Conservation (phyloP, 2,888 invertebrate genomes). For the Cristatella mucedo region DNA sequence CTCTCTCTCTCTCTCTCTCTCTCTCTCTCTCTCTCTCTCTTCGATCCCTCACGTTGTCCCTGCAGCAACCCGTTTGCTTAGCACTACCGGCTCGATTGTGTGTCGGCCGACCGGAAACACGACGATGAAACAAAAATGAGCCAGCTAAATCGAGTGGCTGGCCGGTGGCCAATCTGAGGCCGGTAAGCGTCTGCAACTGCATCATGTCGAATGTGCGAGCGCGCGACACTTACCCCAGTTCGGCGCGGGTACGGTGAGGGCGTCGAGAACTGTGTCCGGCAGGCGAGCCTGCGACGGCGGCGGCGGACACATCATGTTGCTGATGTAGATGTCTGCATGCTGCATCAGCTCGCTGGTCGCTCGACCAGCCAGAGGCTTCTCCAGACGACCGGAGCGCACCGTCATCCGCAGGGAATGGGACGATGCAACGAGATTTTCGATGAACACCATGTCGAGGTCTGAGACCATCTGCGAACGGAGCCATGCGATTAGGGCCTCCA, state of each 20-base stretch:
- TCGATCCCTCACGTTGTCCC: too few species aligned
- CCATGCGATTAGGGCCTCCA: too few species aligned
- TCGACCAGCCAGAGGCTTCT: slow-evolving; percentile 39
- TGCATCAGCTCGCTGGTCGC: slow-evolving; percentile 42
- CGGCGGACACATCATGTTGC: slow-evolving; percentile 84
- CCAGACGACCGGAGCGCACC: slow-evolving; percentile 75
- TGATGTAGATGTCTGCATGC: slow-evolving; percentile 86
- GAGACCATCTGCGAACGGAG: slow-evolving; percentile 58
- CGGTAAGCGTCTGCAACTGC: too few species aligned
- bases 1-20: too few species aligned
- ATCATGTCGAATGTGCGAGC: too few species aligned
- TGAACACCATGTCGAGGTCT: slow-evolving; percentile 97
- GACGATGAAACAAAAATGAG: too few species aligned
- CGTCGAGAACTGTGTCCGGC: slow-evolving; percentile 72
- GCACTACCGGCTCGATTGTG: too few species aligned
- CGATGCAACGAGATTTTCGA: slow-evolving; percentile 87
- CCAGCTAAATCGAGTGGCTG: too few species aligned
- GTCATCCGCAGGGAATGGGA: slow-evolving; percentile 85
- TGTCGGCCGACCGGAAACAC: too few species aligned
- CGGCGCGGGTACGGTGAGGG: slow-evolving; percentile 87
- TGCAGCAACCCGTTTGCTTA: too few species aligned
- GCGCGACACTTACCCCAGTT: slow-evolving; percentile 64
- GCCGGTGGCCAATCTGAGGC: too few species aligned
- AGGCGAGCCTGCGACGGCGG: slow-evolving; percentile 53
- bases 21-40: too few species aligned